These are phyloP conservation scores for Ameiurus melas DNA, from an alignment of 2,113 vertebrate genomes.

Conservation along the genomic window DNA sequence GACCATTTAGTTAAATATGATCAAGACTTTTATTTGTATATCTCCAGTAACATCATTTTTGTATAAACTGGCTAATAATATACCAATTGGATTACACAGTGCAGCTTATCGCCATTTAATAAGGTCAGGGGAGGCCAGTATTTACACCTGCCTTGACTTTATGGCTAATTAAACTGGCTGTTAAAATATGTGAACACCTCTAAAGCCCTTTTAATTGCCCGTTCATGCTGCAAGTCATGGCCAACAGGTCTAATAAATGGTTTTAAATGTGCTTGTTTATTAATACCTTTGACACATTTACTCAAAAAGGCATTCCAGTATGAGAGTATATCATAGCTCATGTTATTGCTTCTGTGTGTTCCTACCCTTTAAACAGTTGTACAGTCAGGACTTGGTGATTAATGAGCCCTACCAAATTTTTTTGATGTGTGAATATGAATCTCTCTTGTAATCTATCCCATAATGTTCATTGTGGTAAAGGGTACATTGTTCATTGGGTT, in stretches of 20 bases:
- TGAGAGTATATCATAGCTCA: constrained; percentile 4
- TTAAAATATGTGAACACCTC: constrained; percentile 60
- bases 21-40: not conserved
- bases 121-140: constrained; percentile 43
- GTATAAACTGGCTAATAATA: constrained; percentile 11
- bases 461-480: not conserved
- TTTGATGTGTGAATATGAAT: constrained; percentile 22
- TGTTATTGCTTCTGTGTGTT: constrained; percentile 22
- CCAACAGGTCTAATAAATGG: constrained; percentile 57
- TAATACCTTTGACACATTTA: constrained; percentile 60
- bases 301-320: constrained; percentile 39
- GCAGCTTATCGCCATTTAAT: constrained; percentile 27
- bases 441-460: constrained; percentile 22
- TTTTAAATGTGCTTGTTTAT: constrained; percentile 62
- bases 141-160: constrained; percentile 63
- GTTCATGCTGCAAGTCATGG: constrained; percentile 62
- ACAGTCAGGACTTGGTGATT: constrained; percentile 20
- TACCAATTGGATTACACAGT: constrained; percentile 36
- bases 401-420: constrained; percentile 29
- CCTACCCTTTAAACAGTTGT: constrained; percentile 23
- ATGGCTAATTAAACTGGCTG: constrained; percentile 56
- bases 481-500: not conserved
- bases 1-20: constrained; percentile 61
- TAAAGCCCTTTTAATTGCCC: constrained; percentile 62
- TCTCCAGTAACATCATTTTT: constrained; percentile 41